phyloP scores from a whole-genome alignment of 2,888 invertebrate species.

The Brachyptera risi region DNA sequence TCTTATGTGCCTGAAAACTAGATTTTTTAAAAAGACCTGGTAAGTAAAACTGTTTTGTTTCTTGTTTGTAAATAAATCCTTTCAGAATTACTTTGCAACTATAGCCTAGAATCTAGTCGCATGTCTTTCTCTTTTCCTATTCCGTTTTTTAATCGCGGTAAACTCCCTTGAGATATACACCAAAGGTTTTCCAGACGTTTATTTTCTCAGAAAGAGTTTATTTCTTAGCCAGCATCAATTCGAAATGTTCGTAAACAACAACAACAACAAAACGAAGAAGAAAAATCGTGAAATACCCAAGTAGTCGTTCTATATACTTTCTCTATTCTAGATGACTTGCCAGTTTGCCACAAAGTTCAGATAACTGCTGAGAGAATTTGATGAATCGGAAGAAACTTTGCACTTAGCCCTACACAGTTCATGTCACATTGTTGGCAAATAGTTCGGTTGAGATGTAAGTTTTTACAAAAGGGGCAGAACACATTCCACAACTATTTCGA shows the following conservation, averaged over 20 bases:
- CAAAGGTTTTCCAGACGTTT: neutral
- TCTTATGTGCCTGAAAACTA: no score
- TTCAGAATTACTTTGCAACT: no score
- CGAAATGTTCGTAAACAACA: slow-evolving; percentile 4
- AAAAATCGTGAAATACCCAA: no score
- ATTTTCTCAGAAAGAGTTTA: neutral
- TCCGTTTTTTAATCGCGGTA: neutral
- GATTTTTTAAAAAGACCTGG: no score
- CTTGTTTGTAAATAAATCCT: no score
- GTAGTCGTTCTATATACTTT: no score
- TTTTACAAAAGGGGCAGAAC: neutral
- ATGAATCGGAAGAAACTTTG: slow-evolving; percentile 15
- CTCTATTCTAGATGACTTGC: no score
- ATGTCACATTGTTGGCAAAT: slow-evolving; percentile 15
- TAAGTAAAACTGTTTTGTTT: no score
- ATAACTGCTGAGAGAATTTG: neutral
- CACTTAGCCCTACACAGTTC: neutral
- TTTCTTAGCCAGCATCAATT: neutral
- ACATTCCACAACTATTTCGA: slow-evolving; percentile 21
- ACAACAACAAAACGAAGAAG: no score
- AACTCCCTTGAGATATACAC: neutral
- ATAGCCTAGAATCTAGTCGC: no score
- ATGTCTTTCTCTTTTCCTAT: no score
- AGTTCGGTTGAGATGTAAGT: neutral
- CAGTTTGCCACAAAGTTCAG: neutral